Evolutionary conservation across 2,113 vertebrate genomes (phyloP).

Genomic region (Trematomus loennbergii): DNA sequence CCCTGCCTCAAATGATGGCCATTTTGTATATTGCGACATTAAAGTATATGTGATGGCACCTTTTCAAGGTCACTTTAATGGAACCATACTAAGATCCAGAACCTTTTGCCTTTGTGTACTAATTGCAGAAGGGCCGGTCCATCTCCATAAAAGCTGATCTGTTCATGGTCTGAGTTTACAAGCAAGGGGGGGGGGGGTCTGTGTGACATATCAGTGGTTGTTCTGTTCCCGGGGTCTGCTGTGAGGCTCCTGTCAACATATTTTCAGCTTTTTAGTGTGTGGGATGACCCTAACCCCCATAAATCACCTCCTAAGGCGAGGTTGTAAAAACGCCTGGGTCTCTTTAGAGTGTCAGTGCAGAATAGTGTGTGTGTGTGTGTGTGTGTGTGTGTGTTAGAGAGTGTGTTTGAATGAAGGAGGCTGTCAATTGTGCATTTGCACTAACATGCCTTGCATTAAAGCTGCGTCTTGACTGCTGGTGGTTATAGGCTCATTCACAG

Average conservation of each 20-base stretch:
- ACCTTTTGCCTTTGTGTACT: slow-evolving; percentile 10
- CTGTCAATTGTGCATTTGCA: slow-evolving; percentile 31
- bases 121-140: not conserved
- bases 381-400: too few species aligned
- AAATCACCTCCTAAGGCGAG: slow-evolving; percentile 12
- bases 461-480: slow-evolving; percentile 6
- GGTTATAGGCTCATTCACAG: slow-evolving; percentile 12
- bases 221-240: not conserved
- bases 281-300: slow-evolving; percentile 15
- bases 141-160: not conserved
- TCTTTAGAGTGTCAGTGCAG: slow-evolving; percentile 5
- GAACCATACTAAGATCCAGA: not conserved
- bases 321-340: slow-evolving; percentile 12
- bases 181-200: not conserved
- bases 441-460: slow-evolving; percentile 25
- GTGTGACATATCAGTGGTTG: slow-evolving; percentile 8
- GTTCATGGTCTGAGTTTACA: not conserved
- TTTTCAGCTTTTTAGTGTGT: slow-evolving; percentile 28
- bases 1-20: not conserved
- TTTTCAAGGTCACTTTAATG: slow-evolving; percentile 15
- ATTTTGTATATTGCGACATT: not conserved
- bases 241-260: slow-evolving; percentile 25
- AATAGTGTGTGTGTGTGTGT: too few species aligned
- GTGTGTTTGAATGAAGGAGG: not conserved
- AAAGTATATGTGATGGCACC: not conserved